Percentiles rank a stretch among this genome's conserved stretches.
Evolutionary conservation across 2,888 invertebrate genomes (phyloP).

Genomic region (Halocaridina rubra): DNA sequence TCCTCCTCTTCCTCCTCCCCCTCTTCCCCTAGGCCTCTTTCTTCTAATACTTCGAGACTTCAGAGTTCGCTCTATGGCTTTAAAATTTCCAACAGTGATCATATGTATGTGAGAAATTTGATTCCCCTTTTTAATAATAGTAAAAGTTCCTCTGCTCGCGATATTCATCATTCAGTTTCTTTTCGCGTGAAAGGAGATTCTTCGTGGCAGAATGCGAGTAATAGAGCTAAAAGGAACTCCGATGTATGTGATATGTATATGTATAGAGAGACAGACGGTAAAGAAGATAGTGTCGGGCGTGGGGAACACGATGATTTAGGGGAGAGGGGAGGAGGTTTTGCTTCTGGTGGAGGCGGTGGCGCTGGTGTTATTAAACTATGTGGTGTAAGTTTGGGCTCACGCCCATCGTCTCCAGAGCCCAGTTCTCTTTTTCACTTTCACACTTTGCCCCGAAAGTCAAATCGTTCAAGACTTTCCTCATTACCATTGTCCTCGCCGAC

Average conservation of each 20-base stretch:
- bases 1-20: conserved; percentile 6
- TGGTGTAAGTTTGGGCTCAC: conserved; percentile 42
- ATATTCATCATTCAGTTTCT: conserved; percentile 11
- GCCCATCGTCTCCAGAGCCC: conserved; percentile 31
- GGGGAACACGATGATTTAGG: not conserved
- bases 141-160: conserved; percentile 4
- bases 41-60: not conserved
- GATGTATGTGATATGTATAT: conserved; percentile 42
- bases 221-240: conserved; percentile 46
- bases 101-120: conserved; percentile 26
- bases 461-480: conserved; percentile 1
- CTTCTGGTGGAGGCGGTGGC: too few relatives aligned
- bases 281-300: not conserved
- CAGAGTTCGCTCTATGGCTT: conserved; percentile 29
- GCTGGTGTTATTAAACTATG: conserved; percentile 32
- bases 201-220: conserved; percentile 32
- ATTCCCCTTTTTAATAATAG: conserved; percentile 17
- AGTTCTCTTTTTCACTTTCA: conserved; percentile 30
- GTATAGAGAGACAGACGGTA: conserved; percentile 27
- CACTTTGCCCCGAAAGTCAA: conserved; percentile 34
- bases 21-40: not conserved
- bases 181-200: conserved; percentile 46
- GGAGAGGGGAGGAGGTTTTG: not conserved
- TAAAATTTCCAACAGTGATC: conserved; percentile 11
- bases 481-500: not conserved